These are phyloP conservation scores for Drosophila recens DNA, from an alignment of 2,888 invertebrate genomes.

Conservation along the genomic window DNA sequence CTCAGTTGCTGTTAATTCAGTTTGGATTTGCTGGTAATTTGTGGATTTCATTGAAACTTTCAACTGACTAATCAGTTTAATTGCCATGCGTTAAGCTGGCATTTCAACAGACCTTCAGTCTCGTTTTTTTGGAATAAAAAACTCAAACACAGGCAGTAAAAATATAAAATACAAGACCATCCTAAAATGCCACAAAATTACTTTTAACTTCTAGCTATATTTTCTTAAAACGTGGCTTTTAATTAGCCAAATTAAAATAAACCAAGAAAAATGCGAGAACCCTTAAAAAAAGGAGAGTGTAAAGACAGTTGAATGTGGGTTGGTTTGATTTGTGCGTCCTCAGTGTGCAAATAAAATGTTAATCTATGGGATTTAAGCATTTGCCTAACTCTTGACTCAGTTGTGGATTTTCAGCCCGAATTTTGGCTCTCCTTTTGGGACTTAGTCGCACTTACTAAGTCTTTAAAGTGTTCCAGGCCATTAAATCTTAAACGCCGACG, in stretches of 20 bases:
- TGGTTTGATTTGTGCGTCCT: conserved; percentile 43
- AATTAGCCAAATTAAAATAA: conserved; percentile 54
- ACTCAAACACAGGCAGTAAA: conserved; percentile 25
- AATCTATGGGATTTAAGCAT: conserved; percentile 53
- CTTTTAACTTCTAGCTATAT: conserved; percentile 46
- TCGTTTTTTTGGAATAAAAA: neutral
- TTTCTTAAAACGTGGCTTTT: conserved; percentile 30
- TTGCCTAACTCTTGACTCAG: conserved; percentile 8
- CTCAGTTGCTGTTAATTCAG: conserved; percentile 29
- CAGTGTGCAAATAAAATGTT: conserved; percentile 58
- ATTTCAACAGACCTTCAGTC: conserved; percentile 31
- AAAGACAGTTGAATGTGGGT: conserved; percentile 19
- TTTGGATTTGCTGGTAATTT: conserved; percentile 27
- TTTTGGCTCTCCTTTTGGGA: conserved; percentile 14
- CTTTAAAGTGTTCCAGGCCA: conserved; percentile 56
- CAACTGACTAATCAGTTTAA: conserved; percentile 66
- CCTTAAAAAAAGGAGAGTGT: neutral
- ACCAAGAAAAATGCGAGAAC: conserved; percentile 2
- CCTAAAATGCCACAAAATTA: conserved; percentile 54
- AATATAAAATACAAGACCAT: conserved; percentile 20
- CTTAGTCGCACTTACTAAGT: conserved; percentile 54
- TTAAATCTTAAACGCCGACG: conserved; percentile 42
- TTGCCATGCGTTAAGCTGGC: conserved; percentile 59
- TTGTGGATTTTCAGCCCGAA: conserved; percentile 3
- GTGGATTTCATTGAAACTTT: conserved; percentile 29